phyloP scores from a whole-genome alignment of 2,797 vertebrate genomes.

The Brachyalestes nurse region DNA sequence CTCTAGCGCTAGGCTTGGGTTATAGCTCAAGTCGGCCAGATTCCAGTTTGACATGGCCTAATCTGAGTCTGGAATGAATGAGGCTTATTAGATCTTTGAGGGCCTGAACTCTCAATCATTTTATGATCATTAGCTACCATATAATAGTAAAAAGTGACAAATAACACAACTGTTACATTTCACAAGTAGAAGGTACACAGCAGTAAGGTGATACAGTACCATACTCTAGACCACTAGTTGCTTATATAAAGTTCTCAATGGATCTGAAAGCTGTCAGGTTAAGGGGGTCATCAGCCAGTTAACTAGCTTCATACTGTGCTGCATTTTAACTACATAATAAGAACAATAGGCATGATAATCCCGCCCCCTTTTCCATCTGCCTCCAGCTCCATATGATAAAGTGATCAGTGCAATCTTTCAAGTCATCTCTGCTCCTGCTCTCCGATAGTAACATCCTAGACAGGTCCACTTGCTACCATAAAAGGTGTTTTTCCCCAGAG shows the following conservation, averaged over 20 bases:
- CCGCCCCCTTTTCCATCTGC: not conserved
- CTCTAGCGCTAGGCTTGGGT: not conserved
- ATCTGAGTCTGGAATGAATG: not conserved
- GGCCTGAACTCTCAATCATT: no score
- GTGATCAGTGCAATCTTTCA: slow-evolving; percentile 14
- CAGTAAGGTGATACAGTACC: not conserved
- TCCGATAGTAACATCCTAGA: slow-evolving; percentile 5
- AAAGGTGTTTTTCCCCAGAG: slow-evolving; percentile 36
- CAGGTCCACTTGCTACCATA: slow-evolving; percentile 35
- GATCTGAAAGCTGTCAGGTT: slow-evolving; percentile 2
- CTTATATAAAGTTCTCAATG: not conserved
- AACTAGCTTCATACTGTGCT: not conserved
- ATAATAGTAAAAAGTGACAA: no score
- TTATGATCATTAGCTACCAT: no score
- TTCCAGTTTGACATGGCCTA: not conserved
- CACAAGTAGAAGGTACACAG: not conserved
- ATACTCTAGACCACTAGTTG: not conserved
- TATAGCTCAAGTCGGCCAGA: not conserved
- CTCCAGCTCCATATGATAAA: slow-evolving; percentile 24
- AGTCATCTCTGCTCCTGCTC: slow-evolving; percentile 23
- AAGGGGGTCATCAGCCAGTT: not conserved
- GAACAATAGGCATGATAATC: slow-evolving; percentile 21
- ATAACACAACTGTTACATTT: no score
- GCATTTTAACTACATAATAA: slow-evolving; percentile 6
- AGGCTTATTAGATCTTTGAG: no score